Conservation (phyloP, 2,797 vertebrate species). For the Champsocephalus gunnari region DNA sequence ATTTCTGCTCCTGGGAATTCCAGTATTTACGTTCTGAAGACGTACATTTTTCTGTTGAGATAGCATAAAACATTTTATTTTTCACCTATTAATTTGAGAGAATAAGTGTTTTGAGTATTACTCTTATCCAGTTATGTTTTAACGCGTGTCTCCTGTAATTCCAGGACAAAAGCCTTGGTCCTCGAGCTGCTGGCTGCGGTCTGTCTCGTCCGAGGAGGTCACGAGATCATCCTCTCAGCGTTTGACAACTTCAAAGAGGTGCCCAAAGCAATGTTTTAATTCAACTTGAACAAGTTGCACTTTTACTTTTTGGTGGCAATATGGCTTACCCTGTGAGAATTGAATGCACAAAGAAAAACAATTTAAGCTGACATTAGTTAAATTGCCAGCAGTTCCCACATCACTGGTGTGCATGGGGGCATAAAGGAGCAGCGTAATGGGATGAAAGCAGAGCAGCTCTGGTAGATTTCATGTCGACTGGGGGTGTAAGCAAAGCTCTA, state of each 20-base stretch:
- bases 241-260: constrained; percentile 99
- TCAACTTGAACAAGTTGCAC: constrained; percentile 4
- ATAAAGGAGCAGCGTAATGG: constrained; percentile 23
- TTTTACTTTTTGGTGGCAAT: constrained; percentile 1
- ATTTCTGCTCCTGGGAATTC: constrained; percentile 15
- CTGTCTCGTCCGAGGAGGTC: constrained; percentile 95
- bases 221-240: constrained; percentile 97
- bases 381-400: constrained; percentile 30
- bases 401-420: constrained; percentile 29
- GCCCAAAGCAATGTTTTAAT: constrained; percentile 38
- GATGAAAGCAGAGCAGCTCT: constrained; percentile 37
- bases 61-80: not conserved
- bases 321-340: not conserved
- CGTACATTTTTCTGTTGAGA: not conserved
- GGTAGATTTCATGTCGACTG: constrained; percentile 42
- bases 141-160: constrained; percentile 56
- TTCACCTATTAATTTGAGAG: not conserved
- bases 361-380: not conserved
- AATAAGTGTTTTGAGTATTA: constrained; percentile 6
- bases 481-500: constrained; percentile 52
- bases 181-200: constrained; percentile 96
- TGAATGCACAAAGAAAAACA: constrained; percentile 5
- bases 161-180: constrained; percentile 95
- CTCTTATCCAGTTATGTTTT: constrained; percentile 6
- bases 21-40: not conserved